A percentile compares a stretch with the other conserved stretches of the same genome.
Evolutionary conservation across 2,113 vertebrate genomes (phyloP).

Genomic region (Romanogobio albipinnatus): DNA sequence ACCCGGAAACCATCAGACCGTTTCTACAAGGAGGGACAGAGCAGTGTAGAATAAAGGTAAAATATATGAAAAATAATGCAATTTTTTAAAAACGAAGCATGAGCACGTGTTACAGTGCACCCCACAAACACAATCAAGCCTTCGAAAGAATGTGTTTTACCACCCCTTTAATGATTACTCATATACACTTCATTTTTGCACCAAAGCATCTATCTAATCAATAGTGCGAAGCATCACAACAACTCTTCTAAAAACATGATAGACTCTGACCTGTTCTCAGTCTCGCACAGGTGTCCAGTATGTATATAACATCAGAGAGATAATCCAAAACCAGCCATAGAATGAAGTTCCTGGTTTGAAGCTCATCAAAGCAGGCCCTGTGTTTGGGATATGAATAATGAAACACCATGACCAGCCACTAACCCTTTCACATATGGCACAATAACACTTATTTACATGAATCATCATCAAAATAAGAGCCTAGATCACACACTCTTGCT

Average conservation of each 20-base stretch:
- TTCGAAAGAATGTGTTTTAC: too few relatives aligned
- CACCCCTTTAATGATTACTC: neutral
- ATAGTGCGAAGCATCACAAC: neutral
- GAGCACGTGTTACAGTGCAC: too few relatives aligned
- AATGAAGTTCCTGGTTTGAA: constrained; percentile 81
- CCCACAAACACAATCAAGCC: too few relatives aligned
- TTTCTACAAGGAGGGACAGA: too few relatives aligned
- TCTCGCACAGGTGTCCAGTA: constrained; percentile 83
- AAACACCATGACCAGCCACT: constrained; percentile 20
- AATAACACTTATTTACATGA: constrained; percentile 49
- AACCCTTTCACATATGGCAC: constrained; percentile 1
- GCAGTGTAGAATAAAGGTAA: too few relatives aligned
- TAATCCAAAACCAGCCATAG: constrained; percentile 93
- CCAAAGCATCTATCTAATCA: neutral
- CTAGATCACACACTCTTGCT: constrained; percentile 39
- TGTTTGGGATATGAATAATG: constrained; percentile 46
- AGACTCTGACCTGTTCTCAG: constrained; percentile 85
- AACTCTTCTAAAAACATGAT: neutral
- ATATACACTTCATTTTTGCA: neutral
- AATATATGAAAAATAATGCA: too few relatives aligned
- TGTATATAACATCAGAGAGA: constrained; percentile 85
- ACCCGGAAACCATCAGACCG: too few relatives aligned
- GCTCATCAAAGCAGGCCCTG: constrained; percentile 93
- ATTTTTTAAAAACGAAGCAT: too few relatives aligned
- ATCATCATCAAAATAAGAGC: constrained; percentile 50